phyloP scores from a whole-genome alignment of 2,888 invertebrate species.

The Sphaerophoria taeniata region DNA sequence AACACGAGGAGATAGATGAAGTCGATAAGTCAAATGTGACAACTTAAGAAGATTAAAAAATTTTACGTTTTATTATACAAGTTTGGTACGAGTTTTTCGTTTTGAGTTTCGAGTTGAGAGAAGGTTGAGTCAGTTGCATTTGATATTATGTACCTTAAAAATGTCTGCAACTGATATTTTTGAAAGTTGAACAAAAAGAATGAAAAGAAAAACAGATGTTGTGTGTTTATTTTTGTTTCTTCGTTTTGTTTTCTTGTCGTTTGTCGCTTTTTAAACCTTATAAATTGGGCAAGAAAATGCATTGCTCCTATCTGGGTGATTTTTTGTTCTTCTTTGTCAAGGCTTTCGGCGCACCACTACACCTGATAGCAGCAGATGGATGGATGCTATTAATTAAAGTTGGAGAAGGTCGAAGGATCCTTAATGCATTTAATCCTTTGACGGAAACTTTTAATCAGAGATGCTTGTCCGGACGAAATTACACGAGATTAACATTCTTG shows the following conservation, averaged over 20 bases:
- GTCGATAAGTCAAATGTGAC: slow-evolving; percentile 44
- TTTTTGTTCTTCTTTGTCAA: background rate
- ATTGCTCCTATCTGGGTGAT: slow-evolving; percentile 8
- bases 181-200: background rate
- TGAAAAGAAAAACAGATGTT: slow-evolving; percentile 6
- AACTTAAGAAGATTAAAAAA: slow-evolving; percentile 41
- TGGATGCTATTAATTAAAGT: slow-evolving; percentile 17
- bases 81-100: slow-evolving; percentile 3
- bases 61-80: slow-evolving; percentile 40
- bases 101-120: background rate
- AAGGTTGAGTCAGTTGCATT: slow-evolving; percentile 39
- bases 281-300: slow-evolving; percentile 36
- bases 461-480: slow-evolving; percentile 3
- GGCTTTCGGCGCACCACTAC: background rate
- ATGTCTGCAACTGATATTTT: slow-evolving; percentile 27
- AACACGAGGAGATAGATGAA: slow-evolving; percentile 33
- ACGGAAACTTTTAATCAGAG: slow-evolving; percentile 16
- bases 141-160: slow-evolving; percentile 21
- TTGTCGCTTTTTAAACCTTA: slow-evolving; percentile 23
- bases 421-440: slow-evolving; percentile 29
- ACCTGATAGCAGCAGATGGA: slow-evolving; percentile 1
- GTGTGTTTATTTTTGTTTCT: slow-evolving; percentile 3
- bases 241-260: slow-evolving; percentile 11
- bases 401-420: slow-evolving; percentile 12
- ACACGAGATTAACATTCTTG: slow-evolving; percentile 1